Evolutionary conservation across 2,888 invertebrate genomes (phyloP), one percentile per base, ranked within the genome.

Genomic region (Hirudinaria manillensis): DNA sequence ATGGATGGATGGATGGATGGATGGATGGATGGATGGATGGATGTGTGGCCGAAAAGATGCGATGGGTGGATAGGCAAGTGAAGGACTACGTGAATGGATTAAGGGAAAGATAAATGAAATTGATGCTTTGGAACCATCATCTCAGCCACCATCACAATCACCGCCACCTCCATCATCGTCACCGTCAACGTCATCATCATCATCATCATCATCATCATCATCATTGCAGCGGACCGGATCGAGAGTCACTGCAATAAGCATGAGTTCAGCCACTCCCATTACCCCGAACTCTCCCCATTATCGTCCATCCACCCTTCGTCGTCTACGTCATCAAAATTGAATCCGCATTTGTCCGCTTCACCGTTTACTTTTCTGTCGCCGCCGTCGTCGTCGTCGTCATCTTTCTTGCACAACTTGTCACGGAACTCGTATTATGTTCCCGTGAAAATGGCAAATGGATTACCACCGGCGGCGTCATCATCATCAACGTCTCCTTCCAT

Each of bases 201-300:
- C 61, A 56, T 56, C 56, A 56, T 56, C 56, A 56, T 56, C 56
- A 56, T 56, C 56, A 56, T 56, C 56, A 56, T 56, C 56, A 56
- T 38, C 38, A 45, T 45, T 45, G 45, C 45, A 45, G 45, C 45
- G 45, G 45, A 45, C 10, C 10, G 45, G 45, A 45, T 45, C 61
- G 13, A 61, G 61, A 61, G 24, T 61, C 29, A 27, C 10, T 61
- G 24, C 29, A 27, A 61, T 61, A 61, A 61, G 4, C 61, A 45
- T 45, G 45, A 45, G 45, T 45, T 16, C 45, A 45, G 45, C 45
- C 45, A 27, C 19, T 16, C 61, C 2, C 61, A 61, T 61, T 27
- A 3, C 24, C 29, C 61, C 19, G 24, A 61, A 27, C 29, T 7
- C n/a, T 61, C 24, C n/a, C 61, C 61, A 10, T 16, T 45, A 2